Base-by-base conservation (phyloP, 2,888 invertebrate species). In the Drosophila koepferae region DNA sequence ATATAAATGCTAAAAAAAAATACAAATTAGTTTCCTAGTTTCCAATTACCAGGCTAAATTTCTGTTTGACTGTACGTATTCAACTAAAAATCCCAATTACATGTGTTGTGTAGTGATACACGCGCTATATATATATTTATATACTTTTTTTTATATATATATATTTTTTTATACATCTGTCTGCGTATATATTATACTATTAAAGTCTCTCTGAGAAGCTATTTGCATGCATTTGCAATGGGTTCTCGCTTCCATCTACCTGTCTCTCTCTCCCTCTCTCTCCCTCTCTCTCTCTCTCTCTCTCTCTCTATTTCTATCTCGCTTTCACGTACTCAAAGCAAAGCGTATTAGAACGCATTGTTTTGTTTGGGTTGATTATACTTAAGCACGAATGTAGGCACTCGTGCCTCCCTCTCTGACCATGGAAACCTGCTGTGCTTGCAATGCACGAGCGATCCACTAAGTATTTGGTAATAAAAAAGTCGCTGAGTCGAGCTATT, bases 281-380 rank as follows among this genome's bases (percentile, higher is more conserved):
- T 36, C 49, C 10, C 9, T 10, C 18, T 49, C n/a, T 14, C 9
- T 43, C n/a, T 53, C 31, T 10, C 28, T 5, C 2, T 9, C 48
- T 43, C 20, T 59, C 60, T 41, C 38, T 14, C 23, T n/a, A 18
- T 43, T 49, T 54, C 23, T 31, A 40, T 68, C 56, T 55, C 44
- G 3, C 31, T 36, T 44, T 67, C 9, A 34, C 28, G 4, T 53
- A 6, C 72, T 56, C 23, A 16, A 40, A 20, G 31, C 28, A 69
- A 77, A 74, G 64, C 63, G 68, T 60, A 78, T 76, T 81, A 68
- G 63, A 78, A 73, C 58, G 75, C 70, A 66, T 65, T 64, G 58
- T 71, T 74, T 80, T 81, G 58, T 66, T 69, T 60, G 54, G 58
- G 48, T 56, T 40, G 40, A 75, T 63, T 63, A 40, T 34, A 43